Evolutionary conservation across 2,113 vertebrate genomes (phyloP), one percentile per base, ranked within the genome.

Genomic region (Setophaga coronata): DNA sequence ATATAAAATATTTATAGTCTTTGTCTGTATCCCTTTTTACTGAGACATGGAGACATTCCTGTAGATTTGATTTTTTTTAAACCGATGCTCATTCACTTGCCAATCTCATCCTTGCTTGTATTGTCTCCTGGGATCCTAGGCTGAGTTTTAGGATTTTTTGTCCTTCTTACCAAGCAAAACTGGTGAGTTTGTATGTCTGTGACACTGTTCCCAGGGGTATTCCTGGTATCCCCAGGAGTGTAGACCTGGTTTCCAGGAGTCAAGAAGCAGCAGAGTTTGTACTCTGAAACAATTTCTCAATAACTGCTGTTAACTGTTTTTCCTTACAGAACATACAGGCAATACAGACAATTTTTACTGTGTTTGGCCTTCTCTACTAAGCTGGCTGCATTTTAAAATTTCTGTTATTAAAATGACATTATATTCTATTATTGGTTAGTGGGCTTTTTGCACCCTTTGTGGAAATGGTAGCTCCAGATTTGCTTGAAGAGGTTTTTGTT

Each of bases 1-100:
- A 2, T 67, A 79, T 85, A 20, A 93, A 94, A 82, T 90, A 96
- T 93, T 94, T 82, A 71, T 85, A 69, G 57, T 56, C 25, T 70
- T 43, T 69, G 12, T 67, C 65, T 87, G 36, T 47, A 48, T 82
- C 40, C 12, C 4, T 85, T 94, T 91, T 88, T 64, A 76, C 48
- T 76, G 45, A 88, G 31, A 69, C 23, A 45, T 61, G 36, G 62
- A 61, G 40, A 26, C 20, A 60, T 62, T 87, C 31, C 20, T 31
- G 3, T 38, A 70, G 33, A 38, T 87, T 62, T 81, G 42, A 58
- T 74, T n/a, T 34, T 70, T n/a, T 38, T 78, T 62, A 51, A 89
- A 60, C 29, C 43, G 47, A 13, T 87, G 36, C 19, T 57, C 36
- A 28, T 90, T 69, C 53, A 60, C 14, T 61, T 79, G 66, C 19